Base-by-base conservation (phyloP, 2,797 vertebrate genomes). In the Yasuhikotakia modesta region DNA sequence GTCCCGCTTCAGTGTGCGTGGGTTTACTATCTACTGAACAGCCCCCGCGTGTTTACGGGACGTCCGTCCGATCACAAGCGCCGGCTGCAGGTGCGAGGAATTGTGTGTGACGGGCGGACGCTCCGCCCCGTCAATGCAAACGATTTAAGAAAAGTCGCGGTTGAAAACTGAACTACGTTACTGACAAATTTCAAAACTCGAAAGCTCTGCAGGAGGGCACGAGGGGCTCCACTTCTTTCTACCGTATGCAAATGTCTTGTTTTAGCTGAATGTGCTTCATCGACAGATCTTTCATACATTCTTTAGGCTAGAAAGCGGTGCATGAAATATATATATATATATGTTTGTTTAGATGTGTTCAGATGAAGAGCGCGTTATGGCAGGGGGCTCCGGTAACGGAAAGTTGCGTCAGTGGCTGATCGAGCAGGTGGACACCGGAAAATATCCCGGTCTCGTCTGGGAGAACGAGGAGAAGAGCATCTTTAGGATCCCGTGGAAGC, bases 401-500 rank as follows among this genome's bases (percentile, higher is more conserved):
- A 98, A 98, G 82, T 93, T 99, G 87, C 95, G 97, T 48, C 95
- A 97, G 90, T 99, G 97, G 97, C 92, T 99, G 75, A 99, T 98
- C 32, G 97, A 99, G 83, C 97, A 99, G 93, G 97, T 99, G 90
- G 96, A 98, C 90, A 95, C 96, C 3, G 94, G 92, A 82, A 97
- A 96, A 82, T 99, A 99, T 77, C 94, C 96, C 0, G 97, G 97
- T 2, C 92, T 99, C 78, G 94, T 98, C 84, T 99, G 97, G 97
- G 97, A 99, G 89, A 97, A 97, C 67, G 96, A 98, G 0, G 96
- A 97, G 61, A 96, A 96, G 88, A 96, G 87, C 90, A 94, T 98
- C 92, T 99, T 99, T 88, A 94, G 97, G 87, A 99, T 99, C 85
- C 97, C 97, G 19, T 99, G 97, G 97, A 99, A 99, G 86, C 97